Percentiles rank a stretch among this genome's conserved stretches.
These are phyloP conservation scores for Tipula helvola DNA, from an alignment of 2,888 invertebrate species.

Conservation along the genomic window DNA sequence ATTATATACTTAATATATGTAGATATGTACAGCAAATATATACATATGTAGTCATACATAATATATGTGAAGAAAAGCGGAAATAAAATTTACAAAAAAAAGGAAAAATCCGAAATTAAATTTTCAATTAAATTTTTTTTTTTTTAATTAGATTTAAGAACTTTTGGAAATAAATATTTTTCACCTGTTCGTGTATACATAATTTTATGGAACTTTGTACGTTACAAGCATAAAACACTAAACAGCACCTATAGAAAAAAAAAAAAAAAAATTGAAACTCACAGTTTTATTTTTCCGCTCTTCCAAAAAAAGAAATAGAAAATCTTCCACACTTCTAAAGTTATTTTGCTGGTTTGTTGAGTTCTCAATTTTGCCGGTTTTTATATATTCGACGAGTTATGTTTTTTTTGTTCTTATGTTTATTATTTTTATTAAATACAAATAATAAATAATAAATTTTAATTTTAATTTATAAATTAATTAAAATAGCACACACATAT, in stretches of 20 bases:
- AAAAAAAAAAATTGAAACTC: background rate
- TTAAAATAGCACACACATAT: background rate
- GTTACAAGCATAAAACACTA: background rate
- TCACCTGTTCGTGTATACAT: background rate
- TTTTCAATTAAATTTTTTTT: background rate
- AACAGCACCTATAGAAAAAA: background rate
- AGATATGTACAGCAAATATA: background rate
- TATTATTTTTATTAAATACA: background rate
- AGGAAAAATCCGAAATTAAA: background rate
- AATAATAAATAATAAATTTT: background rate
- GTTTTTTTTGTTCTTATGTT: background rate
- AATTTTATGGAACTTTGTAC: background rate
- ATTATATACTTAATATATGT: background rate
- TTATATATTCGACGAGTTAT: background rate
- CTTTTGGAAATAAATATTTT: background rate
- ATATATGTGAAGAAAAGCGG: background rate
- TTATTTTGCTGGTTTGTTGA: background rate
- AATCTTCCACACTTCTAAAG: conserved; percentile 9
- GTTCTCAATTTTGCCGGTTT: conserved; percentile 4
- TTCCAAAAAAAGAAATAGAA: conserved; percentile 9
- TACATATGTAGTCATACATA: background rate
- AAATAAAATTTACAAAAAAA: background rate
- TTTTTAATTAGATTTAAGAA: background rate
- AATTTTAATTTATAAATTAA: background rate
- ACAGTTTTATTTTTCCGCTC: conserved; percentile 7